Evolutionary conservation across 2,113 vertebrate genomes (phyloP).

Genomic region (Chiloscyllium plagiosum): DNA sequence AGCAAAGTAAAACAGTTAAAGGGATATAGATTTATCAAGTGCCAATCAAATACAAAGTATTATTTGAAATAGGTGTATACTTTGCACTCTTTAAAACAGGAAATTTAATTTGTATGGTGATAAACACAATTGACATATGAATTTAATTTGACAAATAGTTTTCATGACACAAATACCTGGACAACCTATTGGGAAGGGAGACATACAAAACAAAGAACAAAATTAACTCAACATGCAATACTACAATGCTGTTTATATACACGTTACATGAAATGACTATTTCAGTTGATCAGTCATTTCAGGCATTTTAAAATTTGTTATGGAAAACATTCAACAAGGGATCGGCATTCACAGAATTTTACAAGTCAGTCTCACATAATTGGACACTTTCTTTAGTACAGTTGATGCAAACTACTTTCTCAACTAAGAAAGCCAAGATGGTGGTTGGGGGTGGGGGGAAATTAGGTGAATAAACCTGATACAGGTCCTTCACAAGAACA

Average conservation of each 20-base stretch:
- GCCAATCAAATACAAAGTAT: neutral
- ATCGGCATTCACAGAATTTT: constrained; percentile 41
- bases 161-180: constrained; percentile 47
- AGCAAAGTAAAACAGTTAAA: neutral
- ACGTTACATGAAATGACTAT: constrained; percentile 40
- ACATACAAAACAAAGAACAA: constrained; percentile 46
- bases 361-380: constrained; percentile 40
- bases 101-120: constrained; percentile 2
- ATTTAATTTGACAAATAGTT: constrained; percentile 25
- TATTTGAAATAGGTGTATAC: neutral
- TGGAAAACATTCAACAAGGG: constrained; percentile 43
- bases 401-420: neutral
- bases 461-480: neutral
- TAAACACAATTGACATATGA: constrained; percentile 10
- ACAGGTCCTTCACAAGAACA: neutral
- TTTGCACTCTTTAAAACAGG: neutral
- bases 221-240: constrained; percentile 46
- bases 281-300: too few relatives aligned
- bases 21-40: neutral
- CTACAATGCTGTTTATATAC: constrained; percentile 43
- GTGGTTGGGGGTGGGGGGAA: neutral
- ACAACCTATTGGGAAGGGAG: constrained; percentile 53
- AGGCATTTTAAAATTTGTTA: constrained; percentile 42
- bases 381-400: neutral
- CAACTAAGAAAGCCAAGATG: neutral